Percentiles rank a stretch among this genome's conserved stretches.
Evolutionary conservation across 2,888 invertebrate species (phyloP).

Genomic region (Copidosoma aretas): DNA sequence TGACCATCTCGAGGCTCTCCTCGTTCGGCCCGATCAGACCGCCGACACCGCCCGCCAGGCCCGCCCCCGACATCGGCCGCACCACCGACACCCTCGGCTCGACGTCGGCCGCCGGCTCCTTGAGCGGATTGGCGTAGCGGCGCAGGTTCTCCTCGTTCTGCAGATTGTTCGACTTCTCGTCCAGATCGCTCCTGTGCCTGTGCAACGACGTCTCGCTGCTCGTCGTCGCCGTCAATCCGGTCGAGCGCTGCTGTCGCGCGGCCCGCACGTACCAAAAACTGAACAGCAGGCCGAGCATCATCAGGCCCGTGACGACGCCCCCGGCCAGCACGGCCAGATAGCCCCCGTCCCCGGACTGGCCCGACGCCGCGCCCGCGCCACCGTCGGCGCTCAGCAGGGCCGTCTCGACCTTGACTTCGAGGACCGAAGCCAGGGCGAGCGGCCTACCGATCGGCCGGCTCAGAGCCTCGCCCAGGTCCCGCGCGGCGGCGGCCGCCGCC

Average conservation of each 20-base stretch:
- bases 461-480: slow-evolving; percentile 82
- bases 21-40: slow-evolving; percentile 62
- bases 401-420: slow-evolving; percentile 80
- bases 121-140: slow-evolving; percentile 81
- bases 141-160: slow-evolving; percentile 90
- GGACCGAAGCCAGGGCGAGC: slow-evolving; percentile 74
- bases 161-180: slow-evolving; percentile 88
- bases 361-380: slow-evolving; percentile 57
- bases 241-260: slow-evolving; percentile 47
- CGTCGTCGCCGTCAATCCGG: slow-evolving; percentile 59
- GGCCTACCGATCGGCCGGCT: slow-evolving; percentile 66
- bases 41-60: slow-evolving; percentile 55
- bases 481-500: slow-evolving; percentile 77
- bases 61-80: slow-evolving; percentile 62
- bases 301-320: slow-evolving; percentile 52
- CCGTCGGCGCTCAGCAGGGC: slow-evolving; percentile 67
- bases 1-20: slow-evolving; percentile 71
- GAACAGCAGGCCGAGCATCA: slow-evolving; percentile 53
- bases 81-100: slow-evolving; percentile 66
- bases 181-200: slow-evolving; percentile 71
- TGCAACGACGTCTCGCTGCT: slow-evolving; percentile 60
- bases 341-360: slow-evolving; percentile 47
- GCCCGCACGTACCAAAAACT: slow-evolving; percentile 56
- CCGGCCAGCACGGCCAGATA: slow-evolving; percentile 58
- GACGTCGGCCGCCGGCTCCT: slow-evolving; percentile 68